Evolutionary conservation across 2,888 invertebrate species (phyloP), one percentile per base, ranked within the genome.

Genomic region (Cotesia congregata): DNA sequence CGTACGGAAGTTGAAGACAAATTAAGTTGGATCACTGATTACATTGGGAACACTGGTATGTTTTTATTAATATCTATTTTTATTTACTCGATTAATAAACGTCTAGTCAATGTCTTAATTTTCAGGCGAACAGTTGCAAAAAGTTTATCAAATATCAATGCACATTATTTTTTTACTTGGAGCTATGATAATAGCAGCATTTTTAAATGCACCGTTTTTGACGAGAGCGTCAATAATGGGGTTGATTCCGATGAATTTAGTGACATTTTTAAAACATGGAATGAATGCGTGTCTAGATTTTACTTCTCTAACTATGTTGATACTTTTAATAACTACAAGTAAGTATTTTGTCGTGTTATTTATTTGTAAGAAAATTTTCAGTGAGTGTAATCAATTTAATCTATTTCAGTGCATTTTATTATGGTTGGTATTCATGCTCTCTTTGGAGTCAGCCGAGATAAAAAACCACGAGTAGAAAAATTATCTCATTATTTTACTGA

Each of bases 151-250:
- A 5, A 83, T 81, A 39, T 76, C 80, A 6, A 79, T 86, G 50
- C 89, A 89, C 17, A 68, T 85, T 0, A 38, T 85, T 67, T 90
- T 89, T 78, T 81, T 90, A 77, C 74, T 90, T 9, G 78, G 80
- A 9, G 86, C 87, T 6, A 90, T 90, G 90, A 80, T 90, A 69
- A 77, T 88, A n/a, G 86, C 89, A 5, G 83, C 89, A 6, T 90
- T 90, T 76, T 80, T 90, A 15, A 84, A 88, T 80, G 87, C 87
- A 6, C 89, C 90, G 7, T 81, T 86, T 65, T 79, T 87, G 69
- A 89, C 88, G 0, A 84, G 89, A 82, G 79, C 83, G 7, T 83
- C 85, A 1, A 87, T 90, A 62, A 79, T 90, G 80, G 85, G 83
- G 41, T 79, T 90, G 30, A 84, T 88, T 30, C 89, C 89, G 2